Conservation (phyloP, 2,797 vertebrate species). For the Hylomyscus alleni region DNA sequence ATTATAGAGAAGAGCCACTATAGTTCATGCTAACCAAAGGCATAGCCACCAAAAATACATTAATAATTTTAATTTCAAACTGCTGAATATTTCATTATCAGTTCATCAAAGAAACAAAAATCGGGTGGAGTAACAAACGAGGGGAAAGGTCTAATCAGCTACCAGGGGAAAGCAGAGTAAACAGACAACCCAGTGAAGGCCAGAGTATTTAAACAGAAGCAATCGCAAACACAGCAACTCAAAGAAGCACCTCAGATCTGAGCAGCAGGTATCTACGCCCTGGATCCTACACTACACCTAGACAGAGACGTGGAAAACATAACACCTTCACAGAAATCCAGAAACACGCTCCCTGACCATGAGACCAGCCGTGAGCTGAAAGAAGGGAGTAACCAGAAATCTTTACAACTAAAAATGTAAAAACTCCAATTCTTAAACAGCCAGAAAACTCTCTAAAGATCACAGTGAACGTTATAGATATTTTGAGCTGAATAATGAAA, state of each 20-base stretch:
- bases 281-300: neutral
- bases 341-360: neutral
- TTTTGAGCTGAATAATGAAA: neutral
- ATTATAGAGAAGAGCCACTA: neutral
- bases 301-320: neutral
- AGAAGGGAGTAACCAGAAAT: neutral
- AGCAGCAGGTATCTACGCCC: neutral
- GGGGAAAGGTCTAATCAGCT: neutral
- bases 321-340: neutral
- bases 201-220: neutral
- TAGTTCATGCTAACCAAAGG: neutral
- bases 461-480: neutral
- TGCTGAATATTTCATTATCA: neutral
- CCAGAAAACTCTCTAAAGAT: neutral
- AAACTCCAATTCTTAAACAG: neutral
- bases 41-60: neutral
- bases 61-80: neutral
- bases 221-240: neutral
- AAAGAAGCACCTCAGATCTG: neutral
- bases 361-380: neutral
- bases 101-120: neutral
- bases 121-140: neutral
- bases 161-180: neutral
- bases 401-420: neutral
- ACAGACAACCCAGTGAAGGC: neutral